Conservation (phyloP, 2,888 invertebrate species). For the Crossocerus cetratus region DNA sequence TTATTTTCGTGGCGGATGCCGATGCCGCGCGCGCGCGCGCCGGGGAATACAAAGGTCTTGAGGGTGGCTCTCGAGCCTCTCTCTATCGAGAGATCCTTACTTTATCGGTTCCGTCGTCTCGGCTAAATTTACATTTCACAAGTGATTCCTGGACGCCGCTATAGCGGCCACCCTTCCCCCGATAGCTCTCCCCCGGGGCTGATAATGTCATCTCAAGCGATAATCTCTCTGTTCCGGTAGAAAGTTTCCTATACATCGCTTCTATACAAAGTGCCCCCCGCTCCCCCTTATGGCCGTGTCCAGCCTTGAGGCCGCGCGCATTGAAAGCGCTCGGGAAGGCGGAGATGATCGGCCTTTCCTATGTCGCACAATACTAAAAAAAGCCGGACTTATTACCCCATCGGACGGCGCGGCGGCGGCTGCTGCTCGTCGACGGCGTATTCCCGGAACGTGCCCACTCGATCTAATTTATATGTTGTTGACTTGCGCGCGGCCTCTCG, state of each 20-base stretch:
- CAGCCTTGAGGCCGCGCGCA: too few relatives aligned
- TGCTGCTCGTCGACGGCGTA: too few relatives aligned
- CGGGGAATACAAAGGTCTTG: conserved; percentile 8
- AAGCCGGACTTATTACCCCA: too few relatives aligned
- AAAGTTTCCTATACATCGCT: background rate
- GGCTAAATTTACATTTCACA: conserved; percentile 1
- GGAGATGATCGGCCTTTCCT: too few relatives aligned
- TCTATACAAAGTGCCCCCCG: too few relatives aligned
- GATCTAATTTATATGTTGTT: conserved; percentile 28
- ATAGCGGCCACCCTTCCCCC: background rate
- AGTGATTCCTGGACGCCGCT: background rate
- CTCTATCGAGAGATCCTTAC: background rate
- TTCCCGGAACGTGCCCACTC: too few relatives aligned
- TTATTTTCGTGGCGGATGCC: conserved; percentile 22
- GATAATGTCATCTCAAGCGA: conserved; percentile 2
- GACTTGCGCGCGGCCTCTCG: conserved; percentile 48
- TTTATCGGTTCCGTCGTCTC: conserved; percentile 1
- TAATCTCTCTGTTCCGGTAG: background rate
- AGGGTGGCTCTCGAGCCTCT: background rate
- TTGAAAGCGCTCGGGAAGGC: too few relatives aligned
- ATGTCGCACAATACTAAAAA: too few relatives aligned
- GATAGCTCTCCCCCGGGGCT: background rate
- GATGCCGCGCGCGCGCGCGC: background rate
- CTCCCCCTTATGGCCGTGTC: too few relatives aligned
- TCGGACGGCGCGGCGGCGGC: conserved; percentile 6